These are phyloP conservation scores for Xenops minutus DNA, from an alignment of 2,797 vertebrate species.

Conservation along the genomic window DNA sequence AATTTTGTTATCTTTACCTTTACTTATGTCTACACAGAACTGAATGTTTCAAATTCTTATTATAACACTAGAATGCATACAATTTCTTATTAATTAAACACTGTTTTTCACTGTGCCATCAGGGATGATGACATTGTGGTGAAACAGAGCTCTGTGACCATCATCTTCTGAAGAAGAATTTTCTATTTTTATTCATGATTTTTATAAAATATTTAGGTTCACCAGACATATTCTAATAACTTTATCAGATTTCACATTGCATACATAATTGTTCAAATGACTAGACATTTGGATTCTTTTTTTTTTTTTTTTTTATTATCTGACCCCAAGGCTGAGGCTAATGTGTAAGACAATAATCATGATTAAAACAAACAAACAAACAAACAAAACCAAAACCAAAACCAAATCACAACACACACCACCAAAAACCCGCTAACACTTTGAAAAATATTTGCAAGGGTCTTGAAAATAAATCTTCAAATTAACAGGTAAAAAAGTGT, in stretches of 20 bases:
- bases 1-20: not conserved
- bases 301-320: not conserved
- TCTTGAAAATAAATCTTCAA: not conserved
- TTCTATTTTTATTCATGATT: not conserved
- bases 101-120: not conserved
- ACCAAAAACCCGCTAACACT: not conserved
- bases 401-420: too few relatives aligned
- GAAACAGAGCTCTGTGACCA: not conserved
- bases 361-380: not conserved
- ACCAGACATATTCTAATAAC: not conserved
- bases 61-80: not conserved
- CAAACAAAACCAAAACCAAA: too few relatives aligned
- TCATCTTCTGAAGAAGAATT: not conserved
- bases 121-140: not conserved
- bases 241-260: not conserved
- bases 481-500: not conserved
- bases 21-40: not conserved
- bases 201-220: not conserved
- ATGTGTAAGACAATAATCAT: not conserved
- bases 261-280: not conserved
- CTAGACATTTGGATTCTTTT: not conserved
- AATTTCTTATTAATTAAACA: not conserved
- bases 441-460: not conserved
- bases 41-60: not conserved
- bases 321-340: not conserved